Conservation (phyloP, 2,113 vertebrate species). For the Barbus barbus region DNA sequence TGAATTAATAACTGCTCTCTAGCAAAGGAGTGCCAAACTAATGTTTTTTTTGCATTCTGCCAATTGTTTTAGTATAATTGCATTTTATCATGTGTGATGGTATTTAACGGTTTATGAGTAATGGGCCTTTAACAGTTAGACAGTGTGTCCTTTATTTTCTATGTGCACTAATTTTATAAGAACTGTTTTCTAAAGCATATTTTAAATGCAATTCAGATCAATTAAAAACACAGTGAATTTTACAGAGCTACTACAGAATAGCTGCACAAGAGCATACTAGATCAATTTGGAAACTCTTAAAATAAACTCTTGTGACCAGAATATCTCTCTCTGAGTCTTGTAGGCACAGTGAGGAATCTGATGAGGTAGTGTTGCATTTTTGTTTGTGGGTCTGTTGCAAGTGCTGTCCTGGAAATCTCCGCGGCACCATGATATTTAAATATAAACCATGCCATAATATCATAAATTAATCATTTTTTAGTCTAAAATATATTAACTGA, state of each 20-base stretch:
- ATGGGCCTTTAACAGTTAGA: background rate
- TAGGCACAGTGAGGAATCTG: constrained; percentile 74
- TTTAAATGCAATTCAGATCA: background rate
- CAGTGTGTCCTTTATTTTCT: background rate
- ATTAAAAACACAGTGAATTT: background rate
- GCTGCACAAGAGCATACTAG: constrained; percentile 15
- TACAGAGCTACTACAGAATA: background rate
- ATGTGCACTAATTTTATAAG: background rate
- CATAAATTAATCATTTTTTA: background rate
- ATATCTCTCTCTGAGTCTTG: constrained; percentile 52
- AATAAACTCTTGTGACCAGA: constrained; percentile 30
- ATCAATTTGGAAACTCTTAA: constrained; percentile 12
- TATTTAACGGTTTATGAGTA: constrained; percentile 27
- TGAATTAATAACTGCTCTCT: constrained; percentile 78
- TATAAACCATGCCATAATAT: background rate
- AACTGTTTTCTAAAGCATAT: background rate
- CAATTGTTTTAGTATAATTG: constrained; percentile 51
- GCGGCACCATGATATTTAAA: constrained; percentile 32
- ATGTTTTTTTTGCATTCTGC: constrained; percentile 50
- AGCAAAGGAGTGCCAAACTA: constrained; percentile 63
- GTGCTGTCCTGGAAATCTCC: constrained; percentile 62
- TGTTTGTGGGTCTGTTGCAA: constrained; percentile 63
- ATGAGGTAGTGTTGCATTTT: constrained; percentile 74
- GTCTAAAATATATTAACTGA: background rate
- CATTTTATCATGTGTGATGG: background rate